Base-by-base conservation (phyloP, 2,888 invertebrate species). In the Seladonia tumulorum region DNA sequence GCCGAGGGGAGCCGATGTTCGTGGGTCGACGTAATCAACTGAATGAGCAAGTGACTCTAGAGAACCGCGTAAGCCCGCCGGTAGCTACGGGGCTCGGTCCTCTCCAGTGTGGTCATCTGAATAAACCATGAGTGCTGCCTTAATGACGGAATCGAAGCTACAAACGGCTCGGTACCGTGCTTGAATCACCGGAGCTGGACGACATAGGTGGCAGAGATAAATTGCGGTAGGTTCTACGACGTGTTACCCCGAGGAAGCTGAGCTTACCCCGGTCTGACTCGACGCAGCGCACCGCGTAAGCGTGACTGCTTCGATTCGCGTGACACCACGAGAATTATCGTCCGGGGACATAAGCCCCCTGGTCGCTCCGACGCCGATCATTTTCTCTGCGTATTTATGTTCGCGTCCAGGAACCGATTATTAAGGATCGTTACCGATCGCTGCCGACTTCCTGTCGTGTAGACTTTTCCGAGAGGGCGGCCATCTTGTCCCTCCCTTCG, bases 1-100 rank as follows among this genome's bases (percentile, higher is more conserved):
- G 74, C 53, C 87, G 77, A 82, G 82, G 87, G 86, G 85, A 82
- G 77, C 82, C 71, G 77, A 71, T 90, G 89, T 86, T 89, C 88
- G 35, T 75, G 88, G 89, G 79, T 90, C 91, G 90, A 90, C 91
- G 92, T 93, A 93, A 94, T 93, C 93, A 93, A 93, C 90, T 90
- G 93, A 93, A 93, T 92, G 93, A 93, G 92, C 93, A 92, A 93
- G 93, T 93, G 91, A 93, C 93, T 92, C 92, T 87, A 81, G 93
- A 92, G 92, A 90, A 87, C 87, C 89, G 86, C 86, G 89, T 88
- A 89, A 82, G 83, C 88, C 87, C 87, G 78, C 39, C 82, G 86
- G 77, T 74, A 87, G 78, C 84, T 82, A 83, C 88, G 87, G 45
- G 45, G 83, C 85, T 81, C 85, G 87, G 88, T 81, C 89, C 86